A percentile compares a stretch with the other conserved stretches of the same genome.
Evolutionary conservation across 2,113 vertebrate genomes (phyloP).

Genomic region (Vulpes vulpes): DNA sequence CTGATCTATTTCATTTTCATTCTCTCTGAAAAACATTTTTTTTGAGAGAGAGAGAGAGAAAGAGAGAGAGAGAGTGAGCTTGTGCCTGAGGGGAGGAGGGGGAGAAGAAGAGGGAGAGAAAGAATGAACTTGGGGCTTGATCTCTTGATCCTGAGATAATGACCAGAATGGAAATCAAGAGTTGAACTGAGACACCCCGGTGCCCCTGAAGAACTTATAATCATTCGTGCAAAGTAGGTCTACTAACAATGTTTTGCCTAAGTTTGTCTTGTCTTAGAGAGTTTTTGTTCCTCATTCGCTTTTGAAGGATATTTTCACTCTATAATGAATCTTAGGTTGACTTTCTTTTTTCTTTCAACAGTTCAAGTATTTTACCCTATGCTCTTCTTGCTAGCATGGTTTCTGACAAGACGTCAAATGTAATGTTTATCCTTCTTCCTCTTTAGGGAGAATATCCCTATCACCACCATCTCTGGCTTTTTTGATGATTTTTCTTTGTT

Average conservation of each 20-base stretch:
- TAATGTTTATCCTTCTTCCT: neutral
- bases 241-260: neutral
- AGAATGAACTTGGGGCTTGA: neutral
- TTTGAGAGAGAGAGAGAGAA: neutral
- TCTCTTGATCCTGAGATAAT: neutral
- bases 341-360: neutral
- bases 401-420: neutral
- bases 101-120: neutral
- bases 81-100: neutral
- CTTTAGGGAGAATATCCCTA: neutral
- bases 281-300: neutral
- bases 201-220: neutral
- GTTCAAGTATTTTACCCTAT: neutral
- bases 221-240: neutral
- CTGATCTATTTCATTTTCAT: neutral
- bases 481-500: neutral
- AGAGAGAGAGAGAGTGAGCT: accelerated
- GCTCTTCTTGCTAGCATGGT: neutral
- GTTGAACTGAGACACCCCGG: neutral
- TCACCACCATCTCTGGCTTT: neutral
- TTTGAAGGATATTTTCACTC: neutral
- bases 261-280: neutral
- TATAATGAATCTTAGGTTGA: neutral
- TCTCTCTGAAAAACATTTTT: neutral
- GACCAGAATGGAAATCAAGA: neutral